Evolutionary conservation across 2,888 invertebrate species (phyloP), one percentile per base, ranked within the genome.

Genomic region (Leptinotarsa peninsularis): DNA sequence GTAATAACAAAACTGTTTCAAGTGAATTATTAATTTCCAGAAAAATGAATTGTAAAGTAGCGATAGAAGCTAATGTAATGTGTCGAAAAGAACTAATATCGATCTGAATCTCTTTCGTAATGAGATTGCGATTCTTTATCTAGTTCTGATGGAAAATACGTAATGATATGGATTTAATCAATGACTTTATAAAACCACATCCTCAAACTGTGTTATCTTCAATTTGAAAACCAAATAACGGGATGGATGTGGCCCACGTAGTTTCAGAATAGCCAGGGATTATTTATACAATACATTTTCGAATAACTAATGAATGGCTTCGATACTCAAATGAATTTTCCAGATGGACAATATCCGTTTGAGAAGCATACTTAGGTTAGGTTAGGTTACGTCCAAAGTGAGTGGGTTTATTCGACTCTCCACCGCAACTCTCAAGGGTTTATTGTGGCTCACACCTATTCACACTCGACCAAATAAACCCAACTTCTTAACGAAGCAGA

Each of bases 231-330:
- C 15, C 50, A 15, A 5, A 4, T 1, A 54, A 54, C 54, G n/a
- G n/a, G 54, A 18, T 54, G 54, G 54, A 54, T 54, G 54, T 54
- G 54, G 54, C n/a, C 54, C 15, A 54, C 18, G n/a, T n/a, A 54
- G 18, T 54, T 54, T n/a, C 4, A 54, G 54, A 18, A 54, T 54
- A n/a, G 54, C n/a, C 54, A 17, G 17, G n/a, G 1, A 7, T 4
- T 54, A n/a, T 54, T 54, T 54, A 7, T 7, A 54, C 18, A 7
- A 54, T 4, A 54, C 0, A 3, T n/a, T 54, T n/a, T n/a, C 18
- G 17, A 54, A 54, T 18, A 4, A 0, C 7, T 18, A 5, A 5
- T 33, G 5, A 33, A 33, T 5, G 33, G 5, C 5, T 33, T 33
- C 33, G 33, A 33, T 33, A 33, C 5, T 33, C 33, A 33, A 5